These are phyloP conservation scores for Hemicordylus capensis DNA, from an alignment of 2,113 vertebrate species.

Conservation along the genomic window DNA sequence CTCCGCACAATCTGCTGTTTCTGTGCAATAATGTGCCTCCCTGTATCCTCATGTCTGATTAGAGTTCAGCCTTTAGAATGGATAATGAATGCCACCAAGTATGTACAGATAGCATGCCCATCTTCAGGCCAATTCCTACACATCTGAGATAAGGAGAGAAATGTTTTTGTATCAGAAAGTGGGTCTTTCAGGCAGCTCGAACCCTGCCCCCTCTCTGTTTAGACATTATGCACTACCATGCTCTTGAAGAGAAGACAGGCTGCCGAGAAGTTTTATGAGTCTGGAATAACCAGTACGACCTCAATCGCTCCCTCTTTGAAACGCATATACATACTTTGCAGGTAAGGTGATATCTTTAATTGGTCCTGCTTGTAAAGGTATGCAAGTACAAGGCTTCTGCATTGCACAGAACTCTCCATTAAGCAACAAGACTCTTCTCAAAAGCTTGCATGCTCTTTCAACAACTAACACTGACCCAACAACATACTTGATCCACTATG, in stretches of 20 bases:
- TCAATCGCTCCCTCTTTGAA: constrained; percentile 7
- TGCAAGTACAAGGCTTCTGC: not conserved
- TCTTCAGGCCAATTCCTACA: not conserved
- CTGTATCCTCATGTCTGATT: not conserved
- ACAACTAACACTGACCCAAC: too few species aligned
- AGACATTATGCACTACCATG: not conserved
- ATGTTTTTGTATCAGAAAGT: not conserved
- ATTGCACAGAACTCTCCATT: not conserved
- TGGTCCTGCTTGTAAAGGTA: not conserved
- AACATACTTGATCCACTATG: too few species aligned
- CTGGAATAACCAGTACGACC: not conserved
- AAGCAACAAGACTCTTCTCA: not conserved
- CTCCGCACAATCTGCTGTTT: not conserved
- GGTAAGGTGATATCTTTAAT: constrained; percentile 11
- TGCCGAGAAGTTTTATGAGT: not conserved
- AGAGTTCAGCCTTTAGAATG: not conserved
- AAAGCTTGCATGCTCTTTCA: too few species aligned
- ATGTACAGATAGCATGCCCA: not conserved
- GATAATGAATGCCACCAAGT: not conserved
- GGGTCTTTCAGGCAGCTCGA: not conserved
- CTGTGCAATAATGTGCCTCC: not conserved
- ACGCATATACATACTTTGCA: not conserved
- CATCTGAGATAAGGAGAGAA: not conserved
- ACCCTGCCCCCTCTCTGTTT: not conserved
- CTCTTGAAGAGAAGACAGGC: not conserved